These are phyloP conservation scores for Umimayanthus chanpuru DNA, from an alignment of 92 coral and sea anemone species.

Conservation along the genomic window DNA sequence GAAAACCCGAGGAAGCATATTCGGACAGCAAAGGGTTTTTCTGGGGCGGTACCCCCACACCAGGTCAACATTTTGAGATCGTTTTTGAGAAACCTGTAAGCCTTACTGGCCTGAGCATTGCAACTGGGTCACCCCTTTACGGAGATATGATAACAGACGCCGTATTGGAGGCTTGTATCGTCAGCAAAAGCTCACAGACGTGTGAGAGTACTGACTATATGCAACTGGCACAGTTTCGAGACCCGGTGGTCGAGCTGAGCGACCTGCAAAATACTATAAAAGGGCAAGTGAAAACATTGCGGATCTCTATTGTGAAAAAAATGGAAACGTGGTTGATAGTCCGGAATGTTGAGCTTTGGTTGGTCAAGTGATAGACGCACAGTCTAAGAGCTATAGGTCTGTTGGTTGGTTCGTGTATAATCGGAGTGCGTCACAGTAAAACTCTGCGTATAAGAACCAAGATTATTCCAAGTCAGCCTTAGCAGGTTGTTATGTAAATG, in stretches of 20 bases:
- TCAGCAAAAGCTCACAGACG: neutral
- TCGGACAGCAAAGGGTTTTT: conserved; percentile 12
- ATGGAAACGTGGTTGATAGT: conserved; percentile 36
- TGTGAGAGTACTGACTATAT: conserved; percentile 16
- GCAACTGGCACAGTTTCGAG: conserved; percentile 11
- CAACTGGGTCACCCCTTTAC: conserved; percentile 28
- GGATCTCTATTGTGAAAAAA: neutral
- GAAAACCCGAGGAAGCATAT: conserved; percentile 11
- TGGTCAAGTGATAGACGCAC: neutral
- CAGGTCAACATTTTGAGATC: conserved; percentile 31
- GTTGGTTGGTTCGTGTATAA: too few relatives aligned
- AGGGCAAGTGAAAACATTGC: conserved; percentile 29
- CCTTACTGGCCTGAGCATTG: conserved; percentile 14
- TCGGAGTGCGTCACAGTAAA: too few relatives aligned
- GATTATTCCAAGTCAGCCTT: too few relatives aligned
- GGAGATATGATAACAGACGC: conserved; percentile 12
- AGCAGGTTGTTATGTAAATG: too few relatives aligned
- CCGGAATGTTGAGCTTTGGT: conserved; percentile 29
- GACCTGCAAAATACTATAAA: neutral
- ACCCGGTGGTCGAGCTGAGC: conserved; percentile 9
- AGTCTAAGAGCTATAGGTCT: too few relatives aligned
- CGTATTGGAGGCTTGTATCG: conserved; percentile 15
- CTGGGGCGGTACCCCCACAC: conserved; percentile 23
- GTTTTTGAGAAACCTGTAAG: conserved; percentile 13
- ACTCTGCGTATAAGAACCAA: too few relatives aligned